Percentiles rank a stretch among this genome's conserved stretches.
These are phyloP conservation scores for Aproaerema taeniolella DNA, from an alignment of 2,888 invertebrate species.

Conservation along the genomic window DNA sequence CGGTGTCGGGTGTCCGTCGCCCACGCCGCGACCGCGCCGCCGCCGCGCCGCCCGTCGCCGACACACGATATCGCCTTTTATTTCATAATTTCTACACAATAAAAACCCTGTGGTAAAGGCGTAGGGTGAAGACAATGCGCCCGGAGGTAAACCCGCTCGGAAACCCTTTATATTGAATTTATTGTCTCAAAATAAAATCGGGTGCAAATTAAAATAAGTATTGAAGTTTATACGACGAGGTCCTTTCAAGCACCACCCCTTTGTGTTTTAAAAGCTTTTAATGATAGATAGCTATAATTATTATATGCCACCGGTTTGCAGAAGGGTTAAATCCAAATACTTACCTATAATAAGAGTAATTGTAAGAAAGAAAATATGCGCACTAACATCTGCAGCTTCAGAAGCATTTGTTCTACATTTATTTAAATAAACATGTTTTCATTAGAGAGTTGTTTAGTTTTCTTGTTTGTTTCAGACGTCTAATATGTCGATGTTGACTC, in stretches of 20 bases:
- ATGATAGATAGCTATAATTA: no score
- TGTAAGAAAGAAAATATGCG: no score
- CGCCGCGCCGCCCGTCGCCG: conserved; percentile 41
- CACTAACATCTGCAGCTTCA: no score
- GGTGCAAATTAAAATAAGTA: conserved; percentile 75
- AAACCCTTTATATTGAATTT: conserved; percentile 72
- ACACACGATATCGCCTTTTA: conserved; percentile 74
- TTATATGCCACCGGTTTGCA: no score
- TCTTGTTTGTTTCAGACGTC: no score
- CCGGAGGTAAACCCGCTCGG: conserved; percentile 72
- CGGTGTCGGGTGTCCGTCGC: conserved; percentile 54
- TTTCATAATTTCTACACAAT: conserved; percentile 73
- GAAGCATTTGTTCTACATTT: no score
- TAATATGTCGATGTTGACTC: no score
- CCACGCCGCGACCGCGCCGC: conserved; percentile 37
- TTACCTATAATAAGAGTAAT: no score
- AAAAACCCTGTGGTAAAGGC: conserved; percentile 61
- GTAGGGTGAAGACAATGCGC: conserved; percentile 75
- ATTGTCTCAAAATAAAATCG: conserved; percentile 76
- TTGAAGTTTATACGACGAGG: conserved; percentile 39
- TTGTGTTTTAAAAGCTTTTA: conserved; percentile 31
- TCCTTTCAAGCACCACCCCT: conserved; percentile 36
- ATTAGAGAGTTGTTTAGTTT: no score
- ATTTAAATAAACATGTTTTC: no score
- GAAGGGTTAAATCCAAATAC: no score